Conservation (phyloP, 2,888 invertebrate genomes). For the Ormia ochracea region DNA sequence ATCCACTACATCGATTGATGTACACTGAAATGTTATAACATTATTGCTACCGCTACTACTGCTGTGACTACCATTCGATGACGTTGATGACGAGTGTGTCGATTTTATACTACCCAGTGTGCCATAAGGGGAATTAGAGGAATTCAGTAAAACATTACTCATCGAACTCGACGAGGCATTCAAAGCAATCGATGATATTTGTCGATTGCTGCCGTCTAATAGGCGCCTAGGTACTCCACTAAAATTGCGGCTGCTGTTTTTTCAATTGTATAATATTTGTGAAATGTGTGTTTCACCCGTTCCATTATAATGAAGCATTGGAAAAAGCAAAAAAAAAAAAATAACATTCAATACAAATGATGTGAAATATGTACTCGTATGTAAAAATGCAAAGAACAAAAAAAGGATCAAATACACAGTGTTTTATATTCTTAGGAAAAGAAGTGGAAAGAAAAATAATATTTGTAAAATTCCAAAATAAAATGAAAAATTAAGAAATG, state of each 20-base stretch:
- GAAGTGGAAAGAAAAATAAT: neutral
- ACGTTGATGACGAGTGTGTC: conserved; percentile 72
- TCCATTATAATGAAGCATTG: conserved; percentile 55
- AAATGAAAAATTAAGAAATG: no score
- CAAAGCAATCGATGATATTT: conserved; percentile 70
- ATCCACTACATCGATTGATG: conserved; percentile 65
- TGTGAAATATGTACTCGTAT: conserved; percentile 32
- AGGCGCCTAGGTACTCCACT: conserved; percentile 77
- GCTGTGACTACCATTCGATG: conserved; percentile 72
- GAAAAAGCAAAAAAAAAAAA: conserved; percentile 60
- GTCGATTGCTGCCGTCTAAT: conserved; percentile 74
- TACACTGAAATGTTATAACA: conserved; percentile 73
- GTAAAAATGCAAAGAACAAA: conserved; percentile 38
- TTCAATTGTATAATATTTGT: neutral
- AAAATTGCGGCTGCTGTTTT: conserved; percentile 71
- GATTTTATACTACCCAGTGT: conserved; percentile 74
- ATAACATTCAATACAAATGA: conserved; percentile 22
- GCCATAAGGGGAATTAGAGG: conserved; percentile 70
- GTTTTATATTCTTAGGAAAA: neutral
- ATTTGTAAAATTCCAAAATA: neutral
- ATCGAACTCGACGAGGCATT: conserved; percentile 63
- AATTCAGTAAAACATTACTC: conserved; percentile 28
- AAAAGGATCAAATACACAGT: neutral
- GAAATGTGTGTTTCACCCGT: neutral
- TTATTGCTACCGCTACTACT: conserved; percentile 74